Base-by-base conservation (phyloP, 2,888 invertebrate genomes). In the Brachyptera putata region DNA sequence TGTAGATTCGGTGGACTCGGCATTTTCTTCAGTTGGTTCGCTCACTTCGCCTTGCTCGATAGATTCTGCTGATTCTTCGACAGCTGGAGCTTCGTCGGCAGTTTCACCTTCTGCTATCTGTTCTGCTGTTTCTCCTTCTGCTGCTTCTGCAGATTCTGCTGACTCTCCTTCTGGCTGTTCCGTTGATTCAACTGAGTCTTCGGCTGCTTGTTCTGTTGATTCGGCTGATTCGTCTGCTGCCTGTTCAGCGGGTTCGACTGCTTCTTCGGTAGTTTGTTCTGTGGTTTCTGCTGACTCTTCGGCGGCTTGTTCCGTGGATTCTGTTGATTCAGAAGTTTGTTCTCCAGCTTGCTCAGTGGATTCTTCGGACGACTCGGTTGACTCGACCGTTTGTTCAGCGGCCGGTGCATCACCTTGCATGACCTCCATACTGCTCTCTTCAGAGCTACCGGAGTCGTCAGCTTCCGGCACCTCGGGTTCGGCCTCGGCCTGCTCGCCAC, bases 101-200 rank as follows among this genome's bases (percentile, higher is more conserved):
- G 61, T 69, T 48, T 71, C 68, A 43, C 70, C 71, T 53, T 67
- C 68, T 53, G 61, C 66, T 16, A 61, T 63, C 13, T 36, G 50
- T 3, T 22, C 37, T 21, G 21, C 1, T 1, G 3, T 39, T 7
- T 26, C 39, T 43, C 43, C 18, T 43, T 43, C 43, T 3, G 18
- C 39, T 50, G 22, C 21, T 43, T 25, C 41, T 9, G 39, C 11
- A 24, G 24, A n/a, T 43, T 57, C 57, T 57, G 22, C 43, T 34
- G 34, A 14, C 55, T 30, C 55, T 46, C 68, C 71, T 49, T 71
- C 71, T 30, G 67, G 65, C 56, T 66, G 64, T 56, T 65, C 63
- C 58, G 25, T 46, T 16, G n/a, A 48, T 43, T 55, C 64, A 9
- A 58, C 59, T 16, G 48, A 61, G 53, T 65, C 64, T 37, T 49